Evolutionary conservation across 2,888 invertebrate species (phyloP), one percentile per base, ranked within the genome.

Genomic region (Horisme vitalbata): DNA sequence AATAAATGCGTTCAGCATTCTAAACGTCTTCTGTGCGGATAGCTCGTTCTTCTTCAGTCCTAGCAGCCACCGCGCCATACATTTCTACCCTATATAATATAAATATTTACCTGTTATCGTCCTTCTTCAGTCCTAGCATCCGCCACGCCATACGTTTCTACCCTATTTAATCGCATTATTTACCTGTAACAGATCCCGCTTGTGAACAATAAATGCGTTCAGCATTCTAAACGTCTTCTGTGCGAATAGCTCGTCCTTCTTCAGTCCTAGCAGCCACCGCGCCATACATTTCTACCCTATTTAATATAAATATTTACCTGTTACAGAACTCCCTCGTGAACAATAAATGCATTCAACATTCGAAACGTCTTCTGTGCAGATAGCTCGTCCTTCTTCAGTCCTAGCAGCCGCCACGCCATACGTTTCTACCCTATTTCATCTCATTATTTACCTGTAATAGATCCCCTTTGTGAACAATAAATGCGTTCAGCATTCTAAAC

Each of bases 401-500:
- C 99, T 21, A 98, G 88, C 28, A 99, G 87, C 98, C 99, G 99
- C 31, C 99, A 93, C 0, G 98, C 98, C 95, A 99, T 97, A 53
- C 98, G 95, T 83, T 99, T 99, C 65, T 99, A 92, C 0, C 96
- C 98, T 80, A 2, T 9, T 3, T 8, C 9, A 10, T 3, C 12
- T 13, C 14, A 2, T 23, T 13, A 13, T 24, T 30, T 23, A 89
- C 92, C 73, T 92, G 92, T 71, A 95, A 83, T 43, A 97, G 88
- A 78, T 97, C 97, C 8, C 97, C 99, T 69, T 97, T 96, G 76
- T 98, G 97, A 53, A 95, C 93, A 31, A 99, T 96, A 71, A 99
- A 97, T 1, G 98, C 97, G 69, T 96, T 96, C 23, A 99, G 85
- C 95, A 99, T 97, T 47, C 98, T 92, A 83, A 99, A 96, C 1